Conservation (phyloP, 2,888 invertebrate genomes). For the Ophion costatus region DNA sequence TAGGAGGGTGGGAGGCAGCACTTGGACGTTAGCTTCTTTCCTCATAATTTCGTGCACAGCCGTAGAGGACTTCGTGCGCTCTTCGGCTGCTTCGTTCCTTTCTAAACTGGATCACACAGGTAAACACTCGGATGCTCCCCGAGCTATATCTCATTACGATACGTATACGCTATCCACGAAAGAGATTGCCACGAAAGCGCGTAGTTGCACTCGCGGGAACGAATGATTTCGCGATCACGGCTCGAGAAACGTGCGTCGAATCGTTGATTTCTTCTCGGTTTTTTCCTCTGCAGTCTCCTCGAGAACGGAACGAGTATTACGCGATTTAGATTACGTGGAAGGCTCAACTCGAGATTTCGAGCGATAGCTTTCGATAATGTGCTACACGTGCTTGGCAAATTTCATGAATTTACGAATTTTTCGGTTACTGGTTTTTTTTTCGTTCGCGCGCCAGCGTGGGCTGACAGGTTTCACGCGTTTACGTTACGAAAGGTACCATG, state of each 20-base stretch:
- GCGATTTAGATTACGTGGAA: conserved; percentile 30
- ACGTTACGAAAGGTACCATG: no score
- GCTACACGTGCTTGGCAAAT: conserved; percentile 21
- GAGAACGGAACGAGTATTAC: conserved; percentile 55
- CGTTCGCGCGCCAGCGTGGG: no score
- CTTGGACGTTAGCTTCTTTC: background rate
- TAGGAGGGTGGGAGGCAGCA: background rate
- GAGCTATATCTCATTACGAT: conserved; percentile 31
- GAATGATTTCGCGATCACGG: conserved; percentile 29
- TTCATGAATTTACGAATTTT: conserved; percentile 8
- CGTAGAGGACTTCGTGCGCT: background rate
- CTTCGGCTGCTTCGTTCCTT: conserved; percentile 49
- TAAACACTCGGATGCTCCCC: conserved; percentile 55
- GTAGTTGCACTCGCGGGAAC: conserved; percentile 4
- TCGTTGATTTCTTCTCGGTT: background rate
- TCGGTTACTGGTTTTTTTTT: background rate
- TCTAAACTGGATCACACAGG: conserved; percentile 65
- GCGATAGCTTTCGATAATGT: conserved; percentile 29
- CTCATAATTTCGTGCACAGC: background rate
- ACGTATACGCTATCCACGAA: conserved; percentile 6
- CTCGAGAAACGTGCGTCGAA: conserved; percentile 18
- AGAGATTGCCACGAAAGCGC: conserved; percentile 33
- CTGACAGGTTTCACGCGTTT: no score
- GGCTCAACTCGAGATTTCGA: conserved; percentile 37
- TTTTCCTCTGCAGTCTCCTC: background rate